Percentiles rank a stretch among this genome's conserved stretches.
phyloP scores from a whole-genome alignment of 2,888 invertebrate species.

The Octodonta nipae region DNA sequence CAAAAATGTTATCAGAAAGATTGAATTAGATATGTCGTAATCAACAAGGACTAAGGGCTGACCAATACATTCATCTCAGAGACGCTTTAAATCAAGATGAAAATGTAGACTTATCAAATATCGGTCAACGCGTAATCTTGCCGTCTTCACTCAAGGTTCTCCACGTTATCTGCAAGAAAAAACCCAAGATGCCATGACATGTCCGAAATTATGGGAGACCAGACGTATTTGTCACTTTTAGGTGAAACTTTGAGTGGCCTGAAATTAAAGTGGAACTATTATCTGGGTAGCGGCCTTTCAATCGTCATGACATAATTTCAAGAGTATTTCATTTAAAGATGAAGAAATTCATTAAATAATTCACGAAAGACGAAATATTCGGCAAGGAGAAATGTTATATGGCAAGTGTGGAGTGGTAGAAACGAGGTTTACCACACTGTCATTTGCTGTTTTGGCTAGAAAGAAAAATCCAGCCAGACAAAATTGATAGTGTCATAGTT shows the following conservation, averaged over 20 bases:
- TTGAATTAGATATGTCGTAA: background rate
- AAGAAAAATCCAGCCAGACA: too few relatives aligned
- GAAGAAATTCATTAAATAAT: too few relatives aligned
- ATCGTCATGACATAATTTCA: constrained; percentile 2
- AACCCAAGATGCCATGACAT: background rate
- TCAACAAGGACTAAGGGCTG: constrained; percentile 1
- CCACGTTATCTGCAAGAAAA: constrained; percentile 1
- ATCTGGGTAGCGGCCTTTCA: background rate
- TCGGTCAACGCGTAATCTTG: constrained; percentile 3
- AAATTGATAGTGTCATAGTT: too few relatives aligned
- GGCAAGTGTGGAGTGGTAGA: too few relatives aligned
- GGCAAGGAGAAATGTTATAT: too few relatives aligned
- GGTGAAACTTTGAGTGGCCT: background rate
- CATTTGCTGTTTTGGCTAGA: constrained; percentile 1
- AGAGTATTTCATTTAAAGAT: constrained; percentile 1
- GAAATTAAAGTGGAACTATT: constrained; percentile 2
- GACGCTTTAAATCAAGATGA: constrained; percentile 2
- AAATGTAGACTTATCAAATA: constrained; percentile 1
- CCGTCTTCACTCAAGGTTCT: constrained; percentile 2
- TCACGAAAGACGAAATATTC: too few relatives aligned
- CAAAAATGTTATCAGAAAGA: too few relatives aligned
- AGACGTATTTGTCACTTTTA: background rate
- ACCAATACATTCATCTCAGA: constrained; percentile 2
- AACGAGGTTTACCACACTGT: constrained; percentile 1
- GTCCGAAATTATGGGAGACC: background rate